Percentiles rank a stretch among this genome's conserved stretches.
Evolutionary conservation across 92 coral and sea anemone species (phyloP).

Genomic region (Zoanthus solanderi): DNA sequence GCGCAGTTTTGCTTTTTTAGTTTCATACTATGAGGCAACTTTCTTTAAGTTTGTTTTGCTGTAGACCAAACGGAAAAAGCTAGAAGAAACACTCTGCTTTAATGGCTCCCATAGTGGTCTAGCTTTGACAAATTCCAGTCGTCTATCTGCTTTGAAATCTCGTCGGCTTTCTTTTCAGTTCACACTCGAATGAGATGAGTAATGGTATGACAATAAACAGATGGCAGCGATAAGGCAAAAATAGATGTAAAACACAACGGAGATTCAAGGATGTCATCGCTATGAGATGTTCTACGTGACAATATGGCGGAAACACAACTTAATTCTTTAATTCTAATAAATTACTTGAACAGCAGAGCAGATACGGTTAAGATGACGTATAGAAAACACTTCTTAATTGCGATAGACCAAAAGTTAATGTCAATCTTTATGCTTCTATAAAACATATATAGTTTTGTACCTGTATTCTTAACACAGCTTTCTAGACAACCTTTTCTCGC

Average conservation of each 20-base stretch:
- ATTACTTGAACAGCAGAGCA: background rate
- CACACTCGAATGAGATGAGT: constrained; percentile 33
- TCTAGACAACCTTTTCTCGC: background rate
- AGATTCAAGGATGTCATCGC: constrained; percentile 4
- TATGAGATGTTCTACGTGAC: background rate
- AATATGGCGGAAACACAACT: background rate
- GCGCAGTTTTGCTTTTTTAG: constrained; percentile 29
- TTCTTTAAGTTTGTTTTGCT: background rate
- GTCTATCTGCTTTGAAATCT: constrained; percentile 25
- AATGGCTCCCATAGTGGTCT: constrained; percentile 26
- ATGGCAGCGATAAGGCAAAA: constrained; percentile 24
- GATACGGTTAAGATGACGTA: too few relatives aligned
- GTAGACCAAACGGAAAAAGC: background rate
- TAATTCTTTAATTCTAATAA: background rate
- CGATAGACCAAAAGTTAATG: background rate
- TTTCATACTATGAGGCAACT: background rate
- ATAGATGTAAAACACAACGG: background rate
- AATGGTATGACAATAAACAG: constrained; percentile 35
- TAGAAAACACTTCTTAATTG: background rate
- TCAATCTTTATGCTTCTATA: too few relatives aligned
- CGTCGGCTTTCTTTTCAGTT: constrained; percentile 31
- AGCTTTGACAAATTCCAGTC: constrained; percentile 25
- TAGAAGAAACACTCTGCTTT: constrained; percentile 6
- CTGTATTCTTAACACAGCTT: background rate
- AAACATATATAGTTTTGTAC: too few relatives aligned